Evolutionary conservation across 92 coral and sea anemone species (phyloP).

Genomic region (Ricordea florida): DNA sequence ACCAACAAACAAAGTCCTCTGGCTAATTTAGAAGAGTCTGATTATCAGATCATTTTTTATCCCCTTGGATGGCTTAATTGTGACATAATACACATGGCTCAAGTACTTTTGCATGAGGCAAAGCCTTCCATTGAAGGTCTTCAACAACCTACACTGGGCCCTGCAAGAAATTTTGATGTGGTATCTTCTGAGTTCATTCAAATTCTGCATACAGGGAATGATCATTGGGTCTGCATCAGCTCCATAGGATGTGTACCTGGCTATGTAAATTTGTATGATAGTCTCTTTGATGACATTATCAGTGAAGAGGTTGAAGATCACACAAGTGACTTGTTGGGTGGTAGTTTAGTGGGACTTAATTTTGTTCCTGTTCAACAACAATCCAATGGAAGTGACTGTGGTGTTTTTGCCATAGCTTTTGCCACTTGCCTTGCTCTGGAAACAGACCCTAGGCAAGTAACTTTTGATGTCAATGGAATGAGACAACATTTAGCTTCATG

Average conservation of each 20-base stretch:
- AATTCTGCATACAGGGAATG: no score
- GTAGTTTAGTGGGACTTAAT: not conserved
- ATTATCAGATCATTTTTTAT: not conserved
- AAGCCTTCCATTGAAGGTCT: constrained; percentile 1
- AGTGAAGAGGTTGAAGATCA: no score
- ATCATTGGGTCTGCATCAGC: no score
- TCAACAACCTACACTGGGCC: constrained; percentile 43
- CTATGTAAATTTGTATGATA: constrained; percentile 45
- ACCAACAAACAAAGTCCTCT: not conserved
- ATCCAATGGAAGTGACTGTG: no score
- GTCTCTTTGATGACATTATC: constrained; percentile 46
- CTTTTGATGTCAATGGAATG: no score
- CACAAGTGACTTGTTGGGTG: constrained; percentile 14
- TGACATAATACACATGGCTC: constrained; percentile 9
- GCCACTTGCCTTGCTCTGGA: no score
- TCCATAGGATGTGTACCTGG: constrained; percentile 63
- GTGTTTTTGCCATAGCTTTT: no score
- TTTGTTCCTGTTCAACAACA: no score
- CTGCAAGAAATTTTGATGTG: constrained; percentile 22
- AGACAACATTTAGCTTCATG: no score
- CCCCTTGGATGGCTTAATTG: constrained; percentile 8
- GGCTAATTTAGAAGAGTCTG: not conserved
- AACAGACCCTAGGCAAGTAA: no score
- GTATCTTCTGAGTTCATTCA: constrained; percentile 38
- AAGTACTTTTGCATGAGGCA: not conserved